Percentiles rank a stretch among this genome's conserved stretches.
Evolutionary conservation across 2,888 invertebrate genomes (phyloP).

Genomic region (Dioctria rufipes): DNA sequence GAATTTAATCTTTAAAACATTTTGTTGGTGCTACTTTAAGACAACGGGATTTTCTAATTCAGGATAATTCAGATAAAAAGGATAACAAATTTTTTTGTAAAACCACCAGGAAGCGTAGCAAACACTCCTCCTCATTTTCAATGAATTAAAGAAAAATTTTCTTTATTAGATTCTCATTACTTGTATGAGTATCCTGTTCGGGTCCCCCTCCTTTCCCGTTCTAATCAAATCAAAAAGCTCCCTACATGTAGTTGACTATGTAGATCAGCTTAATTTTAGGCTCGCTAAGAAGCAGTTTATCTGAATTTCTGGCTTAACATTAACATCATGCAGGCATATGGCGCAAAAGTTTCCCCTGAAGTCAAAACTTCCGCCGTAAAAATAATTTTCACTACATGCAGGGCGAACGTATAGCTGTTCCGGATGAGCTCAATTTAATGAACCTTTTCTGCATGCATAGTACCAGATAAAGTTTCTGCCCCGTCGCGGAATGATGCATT

Average conservation of each 20-base stretch:
- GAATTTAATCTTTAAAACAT: slow-evolving; percentile 42
- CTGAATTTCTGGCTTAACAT: not conserved
- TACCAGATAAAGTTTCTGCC: not conserved
- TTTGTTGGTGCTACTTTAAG: slow-evolving; percentile 42
- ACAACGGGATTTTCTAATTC: not conserved
- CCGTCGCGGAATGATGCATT: slow-evolving; percentile 1
- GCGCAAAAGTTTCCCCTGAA: slow-evolving; percentile 1
- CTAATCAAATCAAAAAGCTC: slow-evolving; percentile 32
- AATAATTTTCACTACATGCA: not conserved
- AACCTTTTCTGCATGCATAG: slow-evolving; percentile 17
- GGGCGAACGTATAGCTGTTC: not conserved
- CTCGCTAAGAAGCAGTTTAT: not conserved
- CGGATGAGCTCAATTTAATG: slow-evolving; percentile 47
- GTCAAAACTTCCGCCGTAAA: not conserved
- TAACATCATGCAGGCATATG: slow-evolving; percentile 21
- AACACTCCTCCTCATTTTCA: not conserved
- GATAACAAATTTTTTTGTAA: slow-evolving; percentile 17
- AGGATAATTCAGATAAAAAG: slow-evolving; percentile 1
- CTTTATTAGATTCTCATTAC: not conserved
- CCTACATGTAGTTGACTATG: not conserved
- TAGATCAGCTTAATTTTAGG: not conserved
- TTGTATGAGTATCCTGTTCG: not conserved
- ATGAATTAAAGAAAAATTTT: not conserved
- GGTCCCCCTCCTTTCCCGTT: not conserved
- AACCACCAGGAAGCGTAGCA: not conserved